Conservation (phyloP, 2,888 invertebrate genomes). For the Salticus scenicus region DNA sequence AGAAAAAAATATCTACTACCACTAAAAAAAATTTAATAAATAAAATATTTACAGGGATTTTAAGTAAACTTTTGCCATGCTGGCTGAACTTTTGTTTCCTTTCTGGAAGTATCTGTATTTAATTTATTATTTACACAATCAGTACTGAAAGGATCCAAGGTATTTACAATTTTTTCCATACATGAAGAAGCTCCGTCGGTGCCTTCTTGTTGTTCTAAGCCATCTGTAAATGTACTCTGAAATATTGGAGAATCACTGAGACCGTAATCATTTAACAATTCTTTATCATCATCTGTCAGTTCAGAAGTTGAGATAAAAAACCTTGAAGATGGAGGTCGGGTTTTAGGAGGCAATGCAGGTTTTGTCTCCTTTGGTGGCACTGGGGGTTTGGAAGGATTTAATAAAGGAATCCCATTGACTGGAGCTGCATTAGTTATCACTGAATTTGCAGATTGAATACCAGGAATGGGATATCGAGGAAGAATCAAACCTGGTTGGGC, state of each 20-base stretch:
- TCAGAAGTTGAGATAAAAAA: constrained; percentile 38
- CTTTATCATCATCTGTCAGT: constrained; percentile 40
- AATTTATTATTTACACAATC: not conserved
- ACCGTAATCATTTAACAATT: constrained; percentile 54
- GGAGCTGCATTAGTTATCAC: not conserved
- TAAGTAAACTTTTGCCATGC: constrained; percentile 63
- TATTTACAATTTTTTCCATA: not conserved
- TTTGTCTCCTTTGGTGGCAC: constrained; percentile 22
- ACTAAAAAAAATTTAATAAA: too few relatives aligned
- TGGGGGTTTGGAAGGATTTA: not conserved
- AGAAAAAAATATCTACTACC: too few relatives aligned
- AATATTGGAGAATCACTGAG: constrained; percentile 52
- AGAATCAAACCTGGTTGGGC: constrained; percentile 37
- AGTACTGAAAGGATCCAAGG: not conserved
- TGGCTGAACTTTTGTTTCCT: constrained; percentile 25
- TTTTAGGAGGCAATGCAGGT: constrained; percentile 51
- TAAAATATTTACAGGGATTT: not conserved
- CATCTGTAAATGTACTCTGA: not conserved
- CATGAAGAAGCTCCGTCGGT: not conserved
- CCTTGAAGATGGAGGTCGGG: constrained; percentile 19
- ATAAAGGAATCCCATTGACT: constrained; percentile 7
- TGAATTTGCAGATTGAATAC: not conserved
- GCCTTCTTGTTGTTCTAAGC: not conserved
- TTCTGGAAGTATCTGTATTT: constrained; percentile 35
- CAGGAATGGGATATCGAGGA: constrained; percentile 19